Percentiles rank a stretch among this genome's conserved stretches.
phyloP scores from a whole-genome alignment of 2,888 invertebrate genomes.

The Pristionchus exspectatus region DNA sequence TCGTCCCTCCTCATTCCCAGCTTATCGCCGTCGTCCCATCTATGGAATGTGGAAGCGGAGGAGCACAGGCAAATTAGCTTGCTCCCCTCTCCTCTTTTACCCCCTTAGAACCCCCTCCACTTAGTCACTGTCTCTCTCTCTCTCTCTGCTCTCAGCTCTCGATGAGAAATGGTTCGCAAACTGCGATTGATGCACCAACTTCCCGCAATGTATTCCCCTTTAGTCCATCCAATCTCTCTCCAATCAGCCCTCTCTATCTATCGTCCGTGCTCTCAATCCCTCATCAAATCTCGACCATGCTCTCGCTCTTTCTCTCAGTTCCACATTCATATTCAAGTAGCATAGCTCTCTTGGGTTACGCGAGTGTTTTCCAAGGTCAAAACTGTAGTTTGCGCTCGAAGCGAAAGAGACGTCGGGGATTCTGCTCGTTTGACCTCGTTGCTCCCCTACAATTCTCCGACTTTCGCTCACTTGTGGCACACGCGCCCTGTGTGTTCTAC shows the following conservation, averaged over 20 bases:
- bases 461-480: constrained; percentile 34
- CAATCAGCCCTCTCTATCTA: not conserved
- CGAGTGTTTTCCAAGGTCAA: constrained; percentile 43
- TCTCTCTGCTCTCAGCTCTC: not conserved
- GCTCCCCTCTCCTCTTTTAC: constrained; percentile 1
- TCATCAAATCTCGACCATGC: not conserved
- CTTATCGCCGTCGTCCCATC: constrained; percentile 39
- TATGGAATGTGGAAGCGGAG: constrained; percentile 28
- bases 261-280: not conserved
- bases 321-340: constrained; percentile 18
- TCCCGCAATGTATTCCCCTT: not conserved
- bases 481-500: not conserved
- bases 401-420: not conserved
- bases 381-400: constrained; percentile 14
- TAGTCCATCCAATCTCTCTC: not conserved
- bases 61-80: constrained; percentile 40
- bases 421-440: constrained; percentile 30
- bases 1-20: not conserved
- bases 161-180: constrained; percentile 29
- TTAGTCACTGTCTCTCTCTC: not conserved
- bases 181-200: not conserved
- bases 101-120: constrained; percentile 8
- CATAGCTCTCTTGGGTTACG: not conserved
- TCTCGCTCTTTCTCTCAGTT: not conserved
- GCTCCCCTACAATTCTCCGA: not conserved